Evolutionary conservation across 2,888 invertebrate species (phyloP).

Genomic region (Rotaria socialis): DNA sequence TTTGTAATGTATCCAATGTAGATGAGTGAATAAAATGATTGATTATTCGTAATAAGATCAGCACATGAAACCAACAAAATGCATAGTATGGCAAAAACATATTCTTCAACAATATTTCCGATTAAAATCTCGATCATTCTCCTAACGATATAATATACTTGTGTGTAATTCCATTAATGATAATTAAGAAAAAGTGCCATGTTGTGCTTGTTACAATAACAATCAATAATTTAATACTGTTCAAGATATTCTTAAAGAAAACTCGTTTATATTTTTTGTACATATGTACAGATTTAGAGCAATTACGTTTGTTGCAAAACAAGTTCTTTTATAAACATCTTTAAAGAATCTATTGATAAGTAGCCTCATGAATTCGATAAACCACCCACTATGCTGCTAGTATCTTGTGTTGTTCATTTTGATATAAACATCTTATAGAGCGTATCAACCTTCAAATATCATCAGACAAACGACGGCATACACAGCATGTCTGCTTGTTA

Average conservation of each 20-base stretch:
- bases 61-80: constrained; percentile 54
- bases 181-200: too few species aligned
- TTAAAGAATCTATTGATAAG: not conserved
- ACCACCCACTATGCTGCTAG: not conserved
- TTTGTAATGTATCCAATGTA: constrained; percentile 58
- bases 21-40: constrained; percentile 60
- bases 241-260: too few species aligned
- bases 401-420: constrained; percentile 16
- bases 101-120: too few species aligned
- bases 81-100: constrained; percentile 56
- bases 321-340: not conserved
- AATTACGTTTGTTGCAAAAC: not conserved
- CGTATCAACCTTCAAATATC: constrained; percentile 32
- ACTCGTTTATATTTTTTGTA: too few species aligned
- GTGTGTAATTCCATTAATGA: too few species aligned
- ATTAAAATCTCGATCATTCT: too few species aligned
- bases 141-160: too few species aligned
- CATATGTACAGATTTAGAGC: too few species aligned
- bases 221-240: too few species aligned
- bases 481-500: constrained; percentile 29
- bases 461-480: constrained; percentile 17
- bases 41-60: constrained; percentile 52
- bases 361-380: constrained; percentile 13
- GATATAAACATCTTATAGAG: constrained; percentile 16
- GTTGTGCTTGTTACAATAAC: too few species aligned